Evolutionary conservation across 2,888 invertebrate genomes (phyloP), one percentile per base, ranked within the genome.

Genomic region (Cosmopolites sordidus): DNA sequence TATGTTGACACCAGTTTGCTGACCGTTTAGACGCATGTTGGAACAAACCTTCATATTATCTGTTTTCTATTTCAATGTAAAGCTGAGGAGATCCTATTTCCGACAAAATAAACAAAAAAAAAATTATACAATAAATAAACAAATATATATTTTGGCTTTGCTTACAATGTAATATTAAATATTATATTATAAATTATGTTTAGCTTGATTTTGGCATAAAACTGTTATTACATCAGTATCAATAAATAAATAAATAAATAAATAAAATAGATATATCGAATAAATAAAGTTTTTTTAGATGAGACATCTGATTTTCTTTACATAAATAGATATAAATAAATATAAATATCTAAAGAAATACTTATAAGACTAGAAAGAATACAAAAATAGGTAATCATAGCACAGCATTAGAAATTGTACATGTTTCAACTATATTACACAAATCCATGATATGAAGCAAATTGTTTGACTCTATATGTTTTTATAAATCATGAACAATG

Each of bases 101-200:
- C 8, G 22, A 8, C 8, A 5, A 33, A 33, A 54, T 50, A 46
- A 9, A 40, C 17, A 27, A 5, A 12, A 22, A 41, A 40, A 54
- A 27, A 12, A 11, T 37, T 43, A 42, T 16, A 49, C 11, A 38
- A 48, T 56, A 50, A 48, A 49, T 49, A 54, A 53, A 48, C 48
- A 49, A 43, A 45, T 43, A 46, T 18, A 5, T 22, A 22, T 37
- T 43, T 15, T 42, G 16, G 18, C 42, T 43, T 45, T 51, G 30
- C 44, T 39, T 48, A 60, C 53, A 48, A 37, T 48, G 44, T 64
- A 67, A 67, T 67, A 67, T 66, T 67, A 65, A 63, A 61, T 62
- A 64, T 54, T 66, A 6, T 33, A 33, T 33, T n/a, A 67, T 12
- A 18, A 49, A 51, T 33, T 42, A 48, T 30, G 46, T 33, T 43